Conservation (phyloP, 2,888 invertebrate genomes). For the Eristalinus sepulchralis region DNA sequence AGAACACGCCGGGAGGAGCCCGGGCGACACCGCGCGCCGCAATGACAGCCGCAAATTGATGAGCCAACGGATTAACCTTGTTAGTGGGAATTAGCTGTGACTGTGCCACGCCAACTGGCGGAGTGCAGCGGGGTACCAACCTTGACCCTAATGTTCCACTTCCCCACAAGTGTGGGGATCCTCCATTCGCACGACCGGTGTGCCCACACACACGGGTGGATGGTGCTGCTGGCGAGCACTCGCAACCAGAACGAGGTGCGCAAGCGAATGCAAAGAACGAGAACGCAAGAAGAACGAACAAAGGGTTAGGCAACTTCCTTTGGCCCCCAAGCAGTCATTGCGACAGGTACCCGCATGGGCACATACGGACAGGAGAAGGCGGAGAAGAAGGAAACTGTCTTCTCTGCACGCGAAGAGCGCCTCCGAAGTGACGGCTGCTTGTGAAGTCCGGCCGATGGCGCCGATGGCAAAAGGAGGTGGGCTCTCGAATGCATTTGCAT, state of each 20-base stretch:
- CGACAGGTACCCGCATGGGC: neutral
- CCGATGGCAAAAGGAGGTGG: constrained; percentile 20
- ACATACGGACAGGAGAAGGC: neutral
- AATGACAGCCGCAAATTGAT: constrained; percentile 60
- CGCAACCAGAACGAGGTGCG: constrained; percentile 12
- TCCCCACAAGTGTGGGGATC: constrained; percentile 23
- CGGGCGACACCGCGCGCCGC: constrained; percentile 1
- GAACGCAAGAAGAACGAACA: constrained; percentile 1
- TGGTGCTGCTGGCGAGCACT: constrained; percentile 13
- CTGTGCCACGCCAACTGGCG: neutral
- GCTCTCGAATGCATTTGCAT: constrained; percentile 35
- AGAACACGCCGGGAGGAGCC: constrained; percentile 20
- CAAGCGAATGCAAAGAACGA: neutral
- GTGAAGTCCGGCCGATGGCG: constrained; percentile 11
- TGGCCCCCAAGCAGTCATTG: constrained; percentile 3
- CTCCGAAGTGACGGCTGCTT: neutral
- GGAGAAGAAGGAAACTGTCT: constrained; percentile 28
- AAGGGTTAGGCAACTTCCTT: constrained; percentile 33
- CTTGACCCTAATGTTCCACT: constrained; percentile 63
- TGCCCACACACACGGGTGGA: neutral
- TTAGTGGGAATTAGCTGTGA: constrained; percentile 54
- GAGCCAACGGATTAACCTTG: constrained; percentile 63
- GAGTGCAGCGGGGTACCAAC: constrained; percentile 42
- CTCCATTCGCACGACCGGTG: neutral
- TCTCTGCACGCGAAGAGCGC: neutral